Percentiles rank a stretch among this genome's conserved stretches.
phyloP scores from a whole-genome alignment of 1,140 invertebrate species.

The Maconellicoccus hirsutus region DNA sequence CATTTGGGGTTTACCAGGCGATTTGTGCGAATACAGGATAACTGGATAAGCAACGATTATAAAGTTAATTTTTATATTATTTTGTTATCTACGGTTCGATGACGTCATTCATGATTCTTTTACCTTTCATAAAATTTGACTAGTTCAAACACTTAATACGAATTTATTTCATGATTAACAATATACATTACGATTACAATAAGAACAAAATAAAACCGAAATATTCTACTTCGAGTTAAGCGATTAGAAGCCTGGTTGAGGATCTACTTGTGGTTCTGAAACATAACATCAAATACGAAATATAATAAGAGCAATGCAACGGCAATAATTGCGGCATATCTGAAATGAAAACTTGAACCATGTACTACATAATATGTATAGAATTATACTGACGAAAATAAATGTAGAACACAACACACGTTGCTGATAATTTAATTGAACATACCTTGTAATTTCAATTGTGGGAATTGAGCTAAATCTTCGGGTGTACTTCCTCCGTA shows the following conservation, averaged over 20 bases:
- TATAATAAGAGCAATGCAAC: too few relatives aligned
- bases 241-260: constrained; percentile 1
- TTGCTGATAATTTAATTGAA: background rate
- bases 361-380: background rate
- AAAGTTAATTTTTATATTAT: too few relatives aligned
- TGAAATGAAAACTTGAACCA: too few relatives aligned
- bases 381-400: background rate
- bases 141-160: too few relatives aligned
- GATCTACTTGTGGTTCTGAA: constrained; percentile 9
- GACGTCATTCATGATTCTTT: too few relatives aligned
- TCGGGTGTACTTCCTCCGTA: constrained; percentile 60
- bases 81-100: too few relatives aligned
- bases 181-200: background rate
- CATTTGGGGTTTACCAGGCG: too few relatives aligned
- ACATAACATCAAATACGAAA: background rate
- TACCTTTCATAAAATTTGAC: too few relatives aligned
- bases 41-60: too few relatives aligned
- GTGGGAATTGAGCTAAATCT: constrained; percentile 83
- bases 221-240: background rate
- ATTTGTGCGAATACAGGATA: too few relatives aligned
- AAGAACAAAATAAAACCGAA: too few relatives aligned
- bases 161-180: background rate
- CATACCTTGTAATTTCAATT: constrained; percentile 30
- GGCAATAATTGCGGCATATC: too few relatives aligned
- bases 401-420: background rate